Evolutionary conservation across 2,888 invertebrate genomes (phyloP).

Genomic region (Diabrotica balteata): DNA sequence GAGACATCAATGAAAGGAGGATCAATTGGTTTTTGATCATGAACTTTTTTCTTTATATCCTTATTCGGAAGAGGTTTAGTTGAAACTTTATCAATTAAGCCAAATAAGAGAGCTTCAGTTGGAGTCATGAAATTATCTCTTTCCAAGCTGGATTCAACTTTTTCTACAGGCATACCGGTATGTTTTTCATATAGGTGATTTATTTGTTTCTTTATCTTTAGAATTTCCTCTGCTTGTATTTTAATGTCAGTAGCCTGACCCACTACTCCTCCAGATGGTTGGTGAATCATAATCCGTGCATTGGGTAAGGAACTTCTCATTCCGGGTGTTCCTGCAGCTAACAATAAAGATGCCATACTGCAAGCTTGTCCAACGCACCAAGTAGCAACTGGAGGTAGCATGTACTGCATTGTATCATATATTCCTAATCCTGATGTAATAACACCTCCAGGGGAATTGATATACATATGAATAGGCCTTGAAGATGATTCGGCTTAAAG

Average conservation of each 20-base stretch:
- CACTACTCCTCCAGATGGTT: slow-evolving; percentile 86
- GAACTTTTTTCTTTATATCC: background rate
- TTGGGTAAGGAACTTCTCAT: slow-evolving; percentile 96
- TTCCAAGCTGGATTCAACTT: slow-evolving; percentile 81
- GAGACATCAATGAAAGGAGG: slow-evolving; percentile 9
- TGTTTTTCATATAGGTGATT: slow-evolving; percentile 90
- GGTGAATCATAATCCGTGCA: slow-evolving; percentile 96
- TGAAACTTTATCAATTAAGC: slow-evolving; percentile 89
- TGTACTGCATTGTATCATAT: slow-evolving; percentile 99
- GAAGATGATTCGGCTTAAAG: slow-evolving; percentile 90
- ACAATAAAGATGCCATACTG: slow-evolving; percentile 93
- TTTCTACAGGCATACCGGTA: slow-evolving; percentile 65
- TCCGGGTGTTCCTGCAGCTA: slow-evolving; percentile 79
- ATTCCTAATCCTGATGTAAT: slow-evolving; percentile 96
- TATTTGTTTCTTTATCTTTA: slow-evolving; percentile 87
- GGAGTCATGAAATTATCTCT: slow-evolving; percentile 94
- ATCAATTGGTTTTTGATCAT: background rate
- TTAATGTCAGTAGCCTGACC: slow-evolving; percentile 98
- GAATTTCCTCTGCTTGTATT: slow-evolving; percentile 96
- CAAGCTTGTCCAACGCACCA: slow-evolving; percentile 96
- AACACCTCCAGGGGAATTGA: slow-evolving; percentile 91
- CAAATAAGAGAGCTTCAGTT: slow-evolving; percentile 86
- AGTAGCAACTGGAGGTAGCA: slow-evolving; percentile 92
- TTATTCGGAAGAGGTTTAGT: slow-evolving; percentile 36
- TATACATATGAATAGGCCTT: slow-evolving; percentile 96